Conservation (phyloP, 1,140 invertebrate species). For the Drosophila triauraria region DNA sequence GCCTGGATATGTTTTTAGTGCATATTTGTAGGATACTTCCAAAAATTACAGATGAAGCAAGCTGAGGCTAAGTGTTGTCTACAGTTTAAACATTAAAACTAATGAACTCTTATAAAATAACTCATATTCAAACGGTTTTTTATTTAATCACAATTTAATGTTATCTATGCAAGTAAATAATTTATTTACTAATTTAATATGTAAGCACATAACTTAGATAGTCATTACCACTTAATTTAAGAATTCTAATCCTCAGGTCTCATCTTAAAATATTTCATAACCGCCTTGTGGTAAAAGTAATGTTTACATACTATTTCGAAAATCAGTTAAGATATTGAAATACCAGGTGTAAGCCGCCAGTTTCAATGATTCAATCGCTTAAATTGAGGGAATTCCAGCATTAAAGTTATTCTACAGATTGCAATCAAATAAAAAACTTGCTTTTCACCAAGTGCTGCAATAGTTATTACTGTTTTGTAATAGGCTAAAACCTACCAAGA, state of each 20-base stretch:
- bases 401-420: not conserved
- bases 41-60: not conserved
- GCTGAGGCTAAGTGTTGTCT: no score
- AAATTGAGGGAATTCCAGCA: not conserved
- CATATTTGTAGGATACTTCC: constrained; percentile 23
- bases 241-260: no score
- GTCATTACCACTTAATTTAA: no score
- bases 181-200: no score
- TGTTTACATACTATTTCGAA: not conserved
- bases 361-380: not conserved
- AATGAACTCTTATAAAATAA: no score
- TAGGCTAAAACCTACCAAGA: not conserved
- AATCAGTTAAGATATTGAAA: not conserved
- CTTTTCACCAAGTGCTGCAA: not conserved
- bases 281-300: no score
- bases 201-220: no score
- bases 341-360: not conserved
- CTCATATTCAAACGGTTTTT: no score
- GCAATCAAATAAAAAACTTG: no score
- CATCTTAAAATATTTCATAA: not conserved
- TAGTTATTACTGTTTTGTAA: not conserved
- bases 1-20: not conserved
- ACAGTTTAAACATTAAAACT: no score
- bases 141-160: no score
- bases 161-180: no score